Conservation (phyloP, 2,888 invertebrate genomes). For the Eupithecia insigniata region DNA sequence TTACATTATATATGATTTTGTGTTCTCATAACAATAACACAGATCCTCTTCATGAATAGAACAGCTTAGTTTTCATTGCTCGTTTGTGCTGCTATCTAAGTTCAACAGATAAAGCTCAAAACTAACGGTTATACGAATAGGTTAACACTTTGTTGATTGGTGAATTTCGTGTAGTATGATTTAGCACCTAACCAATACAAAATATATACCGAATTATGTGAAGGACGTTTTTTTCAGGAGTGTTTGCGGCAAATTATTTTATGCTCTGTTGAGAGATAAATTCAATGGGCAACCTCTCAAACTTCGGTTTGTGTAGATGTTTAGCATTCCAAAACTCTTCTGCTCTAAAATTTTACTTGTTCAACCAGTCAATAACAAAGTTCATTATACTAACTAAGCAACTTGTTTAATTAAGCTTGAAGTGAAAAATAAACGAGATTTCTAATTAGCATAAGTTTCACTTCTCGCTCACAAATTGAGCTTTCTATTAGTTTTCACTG, state of each 20-base stretch:
- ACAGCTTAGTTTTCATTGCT: slow-evolving; percentile 7
- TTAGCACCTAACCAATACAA: not conserved
- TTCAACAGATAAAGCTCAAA: not conserved
- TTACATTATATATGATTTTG: not conserved
- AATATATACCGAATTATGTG: not conserved
- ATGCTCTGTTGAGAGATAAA: not conserved
- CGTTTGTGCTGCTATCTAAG: not conserved
- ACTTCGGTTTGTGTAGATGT: no score
- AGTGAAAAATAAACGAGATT: not conserved
- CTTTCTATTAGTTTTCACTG: not conserved
- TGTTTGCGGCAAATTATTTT: not conserved
- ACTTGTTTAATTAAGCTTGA: not conserved
- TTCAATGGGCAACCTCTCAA: not conserved
- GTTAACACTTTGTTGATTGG: not conserved
- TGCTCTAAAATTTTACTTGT: not conserved
- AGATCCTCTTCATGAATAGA: not conserved
- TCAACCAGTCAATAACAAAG: not conserved
- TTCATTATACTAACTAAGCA: not conserved
- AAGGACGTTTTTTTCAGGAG: not conserved
- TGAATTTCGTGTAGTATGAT: not conserved
- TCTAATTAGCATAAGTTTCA: slow-evolving; percentile 4
- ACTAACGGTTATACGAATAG: not conserved
- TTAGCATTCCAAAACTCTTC: not conserved
- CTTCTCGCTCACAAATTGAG: slow-evolving; percentile 4
- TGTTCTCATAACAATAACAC: slow-evolving; percentile 6